Evolutionary conservation across 2,113 vertebrate species (phyloP), one percentile per base, ranked within the genome.

Genomic region (Urocolius indicus): DNA sequence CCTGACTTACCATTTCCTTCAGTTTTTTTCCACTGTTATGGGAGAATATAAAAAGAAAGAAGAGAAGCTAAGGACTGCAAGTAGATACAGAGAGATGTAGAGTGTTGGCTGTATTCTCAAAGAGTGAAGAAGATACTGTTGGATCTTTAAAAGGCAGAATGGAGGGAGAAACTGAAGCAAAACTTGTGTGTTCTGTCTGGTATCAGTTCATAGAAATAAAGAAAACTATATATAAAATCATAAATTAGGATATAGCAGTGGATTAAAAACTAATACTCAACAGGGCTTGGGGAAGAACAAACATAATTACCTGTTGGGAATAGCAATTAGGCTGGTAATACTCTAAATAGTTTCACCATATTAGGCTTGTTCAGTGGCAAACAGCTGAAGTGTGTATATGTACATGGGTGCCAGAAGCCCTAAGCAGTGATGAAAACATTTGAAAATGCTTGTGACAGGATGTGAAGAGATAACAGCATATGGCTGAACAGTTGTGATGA

Each of bases 401-500:
- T 74, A 10, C 38, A 6, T 74, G 55, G 24, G 38, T 93, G 84
- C 93, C 87, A 91, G 77, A 45, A 93, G 57, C 84, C 68, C 36
- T 63, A 51, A 91, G 65, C 76, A 81, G 59, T 9, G 55, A 62
- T 62, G 59, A 86, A 96, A 96, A 91, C 89, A 74, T 84, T 91
- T 71, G 55, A 89, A 92, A 92, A 58, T 89, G 27, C 68, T 80
- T 71, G 55, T 94, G 93, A 66, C 48, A 61, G 87, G 32, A 32
- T 92, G 78, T 66, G 82, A 88, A 65, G 82, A 79, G 58, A 52
- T 63, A 90, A 61, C 82, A 79, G 87, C 94, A 73, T 94, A 51
- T 93, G 96, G 88, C 6, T 45, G 82, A 95, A 62, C 92, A 91
- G 54, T 93, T 96, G 94, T 16, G 74, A 68, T 84, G 59, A 3